These are phyloP conservation scores for Coptotermes formosanus DNA, from an alignment of 1,140 invertebrate genomes.

Conservation along the genomic window DNA sequence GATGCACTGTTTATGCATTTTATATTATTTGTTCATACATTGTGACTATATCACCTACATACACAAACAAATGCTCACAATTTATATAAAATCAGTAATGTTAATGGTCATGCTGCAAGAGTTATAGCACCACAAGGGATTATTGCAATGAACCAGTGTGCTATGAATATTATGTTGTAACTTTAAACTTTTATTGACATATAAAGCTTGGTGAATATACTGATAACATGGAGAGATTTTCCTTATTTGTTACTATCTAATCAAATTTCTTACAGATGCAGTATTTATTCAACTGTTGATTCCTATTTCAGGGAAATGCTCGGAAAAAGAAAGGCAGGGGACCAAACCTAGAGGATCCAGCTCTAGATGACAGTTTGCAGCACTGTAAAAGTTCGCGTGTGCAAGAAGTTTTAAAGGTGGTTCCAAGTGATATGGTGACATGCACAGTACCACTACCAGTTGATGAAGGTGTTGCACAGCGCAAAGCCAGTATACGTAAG, in stretches of 20 bases:
- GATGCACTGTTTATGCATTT: too few species aligned
- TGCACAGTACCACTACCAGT: background rate
- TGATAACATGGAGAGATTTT: too few species aligned
- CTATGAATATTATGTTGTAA: background rate
- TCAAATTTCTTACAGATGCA: too few species aligned
- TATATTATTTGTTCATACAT: too few species aligned
- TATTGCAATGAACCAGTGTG: background rate
- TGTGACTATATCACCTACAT: too few species aligned
- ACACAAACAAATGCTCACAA: too few species aligned
- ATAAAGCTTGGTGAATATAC: too few species aligned
- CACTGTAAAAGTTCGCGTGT: background rate
- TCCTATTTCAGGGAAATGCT: background rate
- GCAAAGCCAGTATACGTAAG: constrained; percentile 40
- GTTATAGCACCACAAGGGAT: constrained; percentile 11
- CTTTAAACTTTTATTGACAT: too few species aligned
- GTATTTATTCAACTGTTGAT: background rate
- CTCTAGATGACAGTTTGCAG: background rate
- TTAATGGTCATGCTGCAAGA: background rate
- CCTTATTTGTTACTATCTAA: too few species aligned
- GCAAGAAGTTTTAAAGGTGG: background rate
- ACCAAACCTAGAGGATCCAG: background rate
- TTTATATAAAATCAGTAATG: background rate
- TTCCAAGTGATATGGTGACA: background rate
- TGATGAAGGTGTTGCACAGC: constrained; percentile 10
- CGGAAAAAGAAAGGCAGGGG: background rate